Evolutionary conservation across 1,140 invertebrate genomes (phyloP), one percentile per base, ranked within the genome.

Genomic region (Microplitis demolitor): DNA sequence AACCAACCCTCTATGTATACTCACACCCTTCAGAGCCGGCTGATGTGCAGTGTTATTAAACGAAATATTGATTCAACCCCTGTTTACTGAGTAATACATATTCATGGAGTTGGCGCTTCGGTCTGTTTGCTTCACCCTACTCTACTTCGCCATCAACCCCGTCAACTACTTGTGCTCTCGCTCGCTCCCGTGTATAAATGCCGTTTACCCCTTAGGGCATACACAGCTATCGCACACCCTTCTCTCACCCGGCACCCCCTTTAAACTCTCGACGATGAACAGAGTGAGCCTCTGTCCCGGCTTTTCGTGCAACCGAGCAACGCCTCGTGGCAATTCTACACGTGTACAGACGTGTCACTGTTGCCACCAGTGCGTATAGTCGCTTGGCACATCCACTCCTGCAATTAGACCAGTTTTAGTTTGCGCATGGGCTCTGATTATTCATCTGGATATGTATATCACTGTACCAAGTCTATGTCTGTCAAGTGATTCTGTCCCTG

Each of bases 41-140:
- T 72, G 62, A 64, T 72, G 66, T 77, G 77, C 78, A 76, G 80
- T 83, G 80, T 87, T 87, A 86, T 87, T 87, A 87, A 87, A 87
- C 83, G 84, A 86, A 86, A 86, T 87, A 87, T 87, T 87, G 85
- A 87, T 87, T 87, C 83, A 85, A 85, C 80, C 83, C 84, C 84
- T 87, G 84, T 86, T 87, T 87, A 85, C 84, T 77, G 77, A 85
- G 80, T 86, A 84, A 87, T 87, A 84, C 86, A 87, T 87, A 87
- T 86, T 86, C 86, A 87, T 87, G 80, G 80, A 78, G 78, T 82
- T 66, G 58, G 78, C 79, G 78, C 78, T 82, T 80, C 77, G 77
- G 80, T 81, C 81, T 80, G 80, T 82, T 81, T 82, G 79, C 37
- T 56, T 70, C 62, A 53, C 34, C 67, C 60, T 71, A 13, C 31